Base-by-base conservation (phyloP, 2,888 invertebrate genomes). In the Diaperis boleti region DNA sequence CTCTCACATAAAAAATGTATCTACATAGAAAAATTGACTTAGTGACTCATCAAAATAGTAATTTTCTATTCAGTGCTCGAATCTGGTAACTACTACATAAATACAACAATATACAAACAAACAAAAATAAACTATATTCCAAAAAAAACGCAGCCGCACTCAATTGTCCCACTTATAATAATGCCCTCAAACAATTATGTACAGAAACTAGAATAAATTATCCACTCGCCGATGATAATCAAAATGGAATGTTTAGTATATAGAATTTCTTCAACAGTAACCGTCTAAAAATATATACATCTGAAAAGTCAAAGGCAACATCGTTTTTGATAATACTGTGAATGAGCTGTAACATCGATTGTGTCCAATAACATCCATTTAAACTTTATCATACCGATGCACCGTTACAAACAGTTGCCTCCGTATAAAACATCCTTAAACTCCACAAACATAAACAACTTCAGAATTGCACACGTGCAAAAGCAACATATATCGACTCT, bases 21-120 rank as follows among this genome's bases (percentile, higher is more conserved):
- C 59, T 59, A 59, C 59, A 59, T 49, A 57, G 45, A 59, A 59
- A 59, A 59, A 56, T 59, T 59, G 59, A 59, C 59, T 59, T 44
- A 49, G 56, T 59, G 59, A 49, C 31, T 39, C 20, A 13, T 56
- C 26, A 42, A 42, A 44, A 42, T 11, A 3, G 26, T 41, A 49
- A 59, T 18, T 31, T 49, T 18, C 37, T 59, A 42, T 14, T 59
- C 59, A 49, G 59, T 59, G 59, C 59, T 45, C 8, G 37, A 44
- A 35, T 44, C 18, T 35, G 57, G 57, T 45, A 57, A 59, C 59
- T 59, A 56, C 54, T 44, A 56, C 44, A 45, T 45, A 42, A 31
- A 55, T 44, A 55, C 42, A 55, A 45, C 44, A 56, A 56, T 56
- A 22, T 44, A 37, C 45, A 56, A 56, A 56, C 44, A 35, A 56